Evolutionary conservation across 2,888 invertebrate genomes (phyloP).

Genomic region (Portevinia maculata): DNA sequence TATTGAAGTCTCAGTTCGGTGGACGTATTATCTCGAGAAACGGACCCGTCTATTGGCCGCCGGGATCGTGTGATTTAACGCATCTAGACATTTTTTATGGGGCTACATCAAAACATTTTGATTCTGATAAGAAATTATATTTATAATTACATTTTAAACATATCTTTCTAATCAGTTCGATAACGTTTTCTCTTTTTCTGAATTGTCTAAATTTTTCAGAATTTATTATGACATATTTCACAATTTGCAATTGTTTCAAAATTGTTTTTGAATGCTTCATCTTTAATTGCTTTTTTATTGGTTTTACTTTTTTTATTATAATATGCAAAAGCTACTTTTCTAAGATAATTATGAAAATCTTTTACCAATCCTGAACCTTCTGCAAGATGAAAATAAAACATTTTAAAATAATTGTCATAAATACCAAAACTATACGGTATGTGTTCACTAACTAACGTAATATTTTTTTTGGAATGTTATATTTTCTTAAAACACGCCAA

Average conservation of each 20-base stretch:
- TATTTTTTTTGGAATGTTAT: conserved; percentile 3
- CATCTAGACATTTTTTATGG: too few relatives aligned
- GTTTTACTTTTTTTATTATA: conserved; percentile 19
- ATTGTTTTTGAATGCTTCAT: conserved; percentile 19
- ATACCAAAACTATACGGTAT: too few relatives aligned
- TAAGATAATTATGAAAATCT: conserved; percentile 26
- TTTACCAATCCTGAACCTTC: conserved; percentile 8
- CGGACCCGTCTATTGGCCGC: too few relatives aligned
- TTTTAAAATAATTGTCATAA: conserved; percentile 21
- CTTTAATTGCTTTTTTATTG: conserved; percentile 17
- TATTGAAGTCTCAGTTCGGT: too few relatives aligned
- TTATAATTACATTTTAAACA: conserved; percentile 20
- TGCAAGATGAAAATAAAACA: conserved; percentile 1
- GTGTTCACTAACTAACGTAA: neutral
- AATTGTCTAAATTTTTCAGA: conserved; percentile 21
- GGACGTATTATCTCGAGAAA: too few relatives aligned
- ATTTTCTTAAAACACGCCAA: too few relatives aligned
- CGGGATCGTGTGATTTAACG: too few relatives aligned
- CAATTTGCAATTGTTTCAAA: conserved; percentile 15
- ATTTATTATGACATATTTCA: too few relatives aligned
- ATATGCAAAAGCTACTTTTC: conserved; percentile 11
- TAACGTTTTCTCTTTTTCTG: conserved; percentile 19
- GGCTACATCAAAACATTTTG: too few relatives aligned
- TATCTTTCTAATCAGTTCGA: conserved; percentile 9
- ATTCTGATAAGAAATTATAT: too few relatives aligned